phyloP scores from a whole-genome alignment of 2,113 vertebrate species.

The Butastur rufipennis region DNA sequence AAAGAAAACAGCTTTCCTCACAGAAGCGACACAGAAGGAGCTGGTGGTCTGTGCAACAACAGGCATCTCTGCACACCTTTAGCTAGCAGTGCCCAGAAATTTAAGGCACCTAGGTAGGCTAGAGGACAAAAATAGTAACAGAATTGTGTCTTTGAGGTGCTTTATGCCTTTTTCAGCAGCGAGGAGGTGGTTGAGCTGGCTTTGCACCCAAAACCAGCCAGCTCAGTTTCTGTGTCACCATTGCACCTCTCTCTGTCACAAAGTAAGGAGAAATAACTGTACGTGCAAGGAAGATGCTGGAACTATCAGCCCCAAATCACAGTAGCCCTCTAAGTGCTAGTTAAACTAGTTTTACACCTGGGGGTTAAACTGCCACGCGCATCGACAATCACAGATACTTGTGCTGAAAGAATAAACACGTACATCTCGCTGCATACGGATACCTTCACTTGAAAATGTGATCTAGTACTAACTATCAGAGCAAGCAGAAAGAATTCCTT shows the following conservation, averaged over 20 bases:
- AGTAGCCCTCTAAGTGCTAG: background rate
- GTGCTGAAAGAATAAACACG: background rate
- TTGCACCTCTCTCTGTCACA: background rate
- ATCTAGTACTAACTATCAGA: background rate
- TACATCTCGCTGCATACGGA: fast-evolving
- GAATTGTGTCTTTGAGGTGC: background rate
- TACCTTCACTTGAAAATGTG: background rate
- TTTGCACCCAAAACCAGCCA: background rate
- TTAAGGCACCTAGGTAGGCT: background rate
- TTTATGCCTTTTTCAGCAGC: background rate
- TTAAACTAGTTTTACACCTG: background rate
- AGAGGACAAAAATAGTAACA: too few species aligned
- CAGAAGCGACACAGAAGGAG: background rate
- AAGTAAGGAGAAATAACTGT: background rate
- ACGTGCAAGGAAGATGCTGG: background rate
- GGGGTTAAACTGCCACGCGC: background rate
- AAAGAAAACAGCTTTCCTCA: background rate
- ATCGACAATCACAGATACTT: too few species aligned
- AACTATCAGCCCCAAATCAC: background rate
- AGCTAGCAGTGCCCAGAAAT: background rate
- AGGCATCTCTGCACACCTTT: too few species aligned
- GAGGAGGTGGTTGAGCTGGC: background rate
- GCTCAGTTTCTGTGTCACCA: background rate
- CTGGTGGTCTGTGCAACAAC: too few species aligned
- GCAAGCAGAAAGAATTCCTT: too few species aligned